phyloP scores from a whole-genome alignment of 2,113 vertebrate species.

The Pomatostomus ruficeps region DNA sequence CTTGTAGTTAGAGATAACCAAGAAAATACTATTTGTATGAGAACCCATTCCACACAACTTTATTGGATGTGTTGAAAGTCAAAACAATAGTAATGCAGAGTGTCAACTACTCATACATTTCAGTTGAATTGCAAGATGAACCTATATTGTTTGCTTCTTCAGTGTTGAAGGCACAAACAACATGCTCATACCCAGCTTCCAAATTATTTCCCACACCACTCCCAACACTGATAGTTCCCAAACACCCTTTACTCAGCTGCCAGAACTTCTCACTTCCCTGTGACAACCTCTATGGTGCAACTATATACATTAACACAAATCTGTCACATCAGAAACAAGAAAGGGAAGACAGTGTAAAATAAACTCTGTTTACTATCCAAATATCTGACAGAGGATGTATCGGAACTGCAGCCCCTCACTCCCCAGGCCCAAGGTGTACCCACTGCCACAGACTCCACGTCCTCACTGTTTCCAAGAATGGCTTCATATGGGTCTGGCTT shows the following conservation, averaged over 20 bases:
- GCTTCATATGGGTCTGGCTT: background rate
- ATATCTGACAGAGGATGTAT: background rate
- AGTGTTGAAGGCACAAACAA: background rate
- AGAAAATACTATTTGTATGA: background rate
- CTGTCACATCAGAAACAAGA: slow-evolving; percentile 16
- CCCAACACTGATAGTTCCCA: slow-evolving; percentile 15
- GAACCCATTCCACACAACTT: background rate
- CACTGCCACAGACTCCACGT: too few species aligned
- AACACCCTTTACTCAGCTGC: slow-evolving; percentile 23
- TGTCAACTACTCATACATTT: background rate
- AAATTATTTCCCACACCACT: slow-evolving; percentile 14
- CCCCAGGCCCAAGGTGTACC: background rate
- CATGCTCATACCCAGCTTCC: background rate
- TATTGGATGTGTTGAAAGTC: background rate
- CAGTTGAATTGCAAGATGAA: background rate
- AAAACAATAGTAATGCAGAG: background rate
- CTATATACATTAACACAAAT: slow-evolving; percentile 11
- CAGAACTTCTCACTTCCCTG: slow-evolving; percentile 29
- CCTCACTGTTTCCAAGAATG: background rate
- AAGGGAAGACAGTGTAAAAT: background rate
- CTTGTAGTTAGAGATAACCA: background rate
- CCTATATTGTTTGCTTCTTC: background rate
- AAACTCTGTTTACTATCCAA: background rate
- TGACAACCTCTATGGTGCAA: slow-evolving; percentile 25
- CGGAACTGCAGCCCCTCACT: background rate